Evolutionary conservation across 2,113 vertebrate genomes (phyloP).

Genomic region (Amazona vittata): DNA sequence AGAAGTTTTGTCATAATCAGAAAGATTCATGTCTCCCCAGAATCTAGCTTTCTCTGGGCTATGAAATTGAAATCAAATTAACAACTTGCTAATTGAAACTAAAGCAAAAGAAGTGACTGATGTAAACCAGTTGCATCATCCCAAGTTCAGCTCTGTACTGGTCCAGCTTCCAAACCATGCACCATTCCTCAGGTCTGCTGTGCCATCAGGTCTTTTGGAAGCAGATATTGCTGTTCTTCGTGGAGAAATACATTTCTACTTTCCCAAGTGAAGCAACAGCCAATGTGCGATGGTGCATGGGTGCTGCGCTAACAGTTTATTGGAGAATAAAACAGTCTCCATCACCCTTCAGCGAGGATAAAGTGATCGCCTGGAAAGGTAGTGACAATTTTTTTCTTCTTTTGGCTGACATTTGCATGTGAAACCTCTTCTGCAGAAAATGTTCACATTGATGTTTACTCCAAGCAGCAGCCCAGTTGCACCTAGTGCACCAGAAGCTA

Average conservation of each 20-base stretch:
- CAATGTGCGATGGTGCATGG: fast-evolving
- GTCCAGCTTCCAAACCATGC: background rate
- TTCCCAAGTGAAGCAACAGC: background rate
- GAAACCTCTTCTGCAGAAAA: background rate
- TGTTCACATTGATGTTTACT: background rate
- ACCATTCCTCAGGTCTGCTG: background rate
- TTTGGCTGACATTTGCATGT: background rate
- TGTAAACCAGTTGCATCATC: background rate
- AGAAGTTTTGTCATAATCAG: background rate
- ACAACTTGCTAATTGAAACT: background rate
- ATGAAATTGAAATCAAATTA: background rate
- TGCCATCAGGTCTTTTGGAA: background rate
- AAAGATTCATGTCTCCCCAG: background rate
- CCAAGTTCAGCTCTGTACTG: background rate
- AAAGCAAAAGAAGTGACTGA: background rate
- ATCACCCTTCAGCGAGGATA: background rate
- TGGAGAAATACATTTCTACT: background rate
- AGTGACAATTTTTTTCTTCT: background rate
- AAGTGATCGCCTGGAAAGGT: background rate
- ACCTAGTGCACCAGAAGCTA: background rate
- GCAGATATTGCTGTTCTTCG: background rate
- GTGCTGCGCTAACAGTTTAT: background rate
- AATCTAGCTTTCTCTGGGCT: background rate
- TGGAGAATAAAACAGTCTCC: background rate
- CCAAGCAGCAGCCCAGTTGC: background rate